phyloP scores from a whole-genome alignment of 2,888 invertebrate species.

The Invenusta paracnida region DNA sequence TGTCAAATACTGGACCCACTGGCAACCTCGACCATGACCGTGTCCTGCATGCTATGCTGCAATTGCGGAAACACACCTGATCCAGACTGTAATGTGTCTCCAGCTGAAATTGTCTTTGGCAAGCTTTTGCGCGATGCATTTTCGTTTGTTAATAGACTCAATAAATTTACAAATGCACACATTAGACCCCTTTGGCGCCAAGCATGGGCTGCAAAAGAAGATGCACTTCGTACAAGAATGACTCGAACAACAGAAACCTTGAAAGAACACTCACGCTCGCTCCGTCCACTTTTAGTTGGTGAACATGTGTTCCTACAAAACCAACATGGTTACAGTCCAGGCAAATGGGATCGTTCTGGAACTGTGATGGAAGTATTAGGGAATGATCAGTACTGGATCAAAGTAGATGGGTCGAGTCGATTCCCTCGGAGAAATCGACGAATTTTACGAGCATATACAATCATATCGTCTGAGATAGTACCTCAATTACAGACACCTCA shows the following conservation, averaged over 20 bases:
- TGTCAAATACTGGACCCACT: conserved; percentile 44
- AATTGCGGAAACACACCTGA: conserved; percentile 46
- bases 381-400: conserved; percentile 19
- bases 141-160: conserved; percentile 1
- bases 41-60: conserved; percentile 46
- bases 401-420: conserved; percentile 11
- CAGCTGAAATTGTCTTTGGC: conserved; percentile 47
- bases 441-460: neutral
- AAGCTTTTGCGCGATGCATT: conserved; percentile 26
- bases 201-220: conserved; percentile 23
- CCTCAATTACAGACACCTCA: neutral
- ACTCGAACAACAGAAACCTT: conserved; percentile 43
- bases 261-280: conserved; percentile 8
- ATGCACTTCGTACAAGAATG: conserved; percentile 35
- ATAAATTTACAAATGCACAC: conserved; percentile 26
- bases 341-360: conserved; percentile 45
- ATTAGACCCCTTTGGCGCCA: conserved; percentile 28
- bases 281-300: conserved; percentile 45
- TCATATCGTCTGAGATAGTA: neutral
- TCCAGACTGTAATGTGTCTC: conserved; percentile 47
- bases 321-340: conserved; percentile 43
- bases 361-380: neutral
- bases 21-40: conserved; percentile 45
- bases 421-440: neutral
- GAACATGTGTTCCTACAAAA: conserved; percentile 47